Conservation (phyloP, 1,140 invertebrate species). For the Holotrichia oblita region DNA sequence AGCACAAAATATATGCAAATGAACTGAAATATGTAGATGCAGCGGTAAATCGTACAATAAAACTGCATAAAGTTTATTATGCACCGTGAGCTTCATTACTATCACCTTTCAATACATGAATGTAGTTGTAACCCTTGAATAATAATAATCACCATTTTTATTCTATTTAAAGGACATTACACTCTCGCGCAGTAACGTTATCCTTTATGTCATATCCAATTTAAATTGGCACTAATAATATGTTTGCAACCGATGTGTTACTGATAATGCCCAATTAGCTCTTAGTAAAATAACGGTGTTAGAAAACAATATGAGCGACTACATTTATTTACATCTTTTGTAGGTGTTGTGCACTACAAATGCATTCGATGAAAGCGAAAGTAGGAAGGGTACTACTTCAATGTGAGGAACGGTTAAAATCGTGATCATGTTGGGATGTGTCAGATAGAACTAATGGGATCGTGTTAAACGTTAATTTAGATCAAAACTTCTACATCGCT, state of each 20-base stretch:
- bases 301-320: neutral
- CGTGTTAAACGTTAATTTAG: conserved; percentile 16
- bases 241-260: too few relatives aligned
- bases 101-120: neutral
- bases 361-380: neutral
- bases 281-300: neutral
- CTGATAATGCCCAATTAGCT: neutral
- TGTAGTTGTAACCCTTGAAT: neutral
- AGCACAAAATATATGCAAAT: too few relatives aligned
- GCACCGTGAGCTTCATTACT: neutral
- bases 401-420: neutral
- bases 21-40: too few relatives aligned
- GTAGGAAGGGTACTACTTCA: neutral
- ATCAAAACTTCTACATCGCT: neutral
- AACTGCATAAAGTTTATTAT: neutral
- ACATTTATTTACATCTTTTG: neutral
- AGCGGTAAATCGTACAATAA: too few relatives aligned
- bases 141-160: neutral
- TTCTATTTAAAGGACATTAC: neutral
- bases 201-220: too few relatives aligned
- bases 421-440: neutral
- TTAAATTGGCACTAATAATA: too few relatives aligned
- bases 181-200: neutral
- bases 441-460: neutral
- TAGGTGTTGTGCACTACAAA: neutral